A percentile compares a stretch with the other conserved stretches of the same genome.
Conservation (phyloP, 2,888 invertebrate genomes). For the Minunthozetes semirufus region DNA sequence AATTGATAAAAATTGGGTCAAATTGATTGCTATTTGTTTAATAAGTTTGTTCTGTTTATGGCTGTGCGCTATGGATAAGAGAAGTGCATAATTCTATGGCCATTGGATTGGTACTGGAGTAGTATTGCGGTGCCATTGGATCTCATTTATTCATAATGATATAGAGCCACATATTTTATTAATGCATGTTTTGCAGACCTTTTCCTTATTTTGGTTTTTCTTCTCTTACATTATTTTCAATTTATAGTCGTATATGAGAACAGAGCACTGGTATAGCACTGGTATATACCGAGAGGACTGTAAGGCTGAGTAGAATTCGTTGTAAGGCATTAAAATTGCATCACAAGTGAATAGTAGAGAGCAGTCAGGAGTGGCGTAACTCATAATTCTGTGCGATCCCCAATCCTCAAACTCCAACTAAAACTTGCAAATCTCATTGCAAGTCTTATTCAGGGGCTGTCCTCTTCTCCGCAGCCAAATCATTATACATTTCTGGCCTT, state of each 20-base stretch:
- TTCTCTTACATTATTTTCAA: slow-evolving; percentile 32
- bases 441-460: neutral
- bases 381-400: slow-evolving; percentile 7
- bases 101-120: neutral
- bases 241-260: slow-evolving; percentile 27
- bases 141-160: slow-evolving; percentile 33
- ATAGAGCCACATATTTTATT: slow-evolving; percentile 31
- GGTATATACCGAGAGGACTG: neutral
- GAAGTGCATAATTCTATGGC: neutral
- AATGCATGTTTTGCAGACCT: slow-evolving; percentile 27
- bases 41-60: neutral
- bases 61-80: neutral
- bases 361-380: slow-evolving; percentile 12
- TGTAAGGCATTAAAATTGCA: slow-evolving; percentile 30
- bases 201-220: slow-evolving; percentile 14
- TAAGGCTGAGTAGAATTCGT: slow-evolving; percentile 27
- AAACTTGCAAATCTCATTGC: slow-evolving; percentile 14
- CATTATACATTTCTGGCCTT: neutral
- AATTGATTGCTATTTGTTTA: slow-evolving; percentile 27
- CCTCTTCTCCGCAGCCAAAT: neutral
- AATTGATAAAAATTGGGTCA: slow-evolving; percentile 17
- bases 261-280: too few relatives aligned
- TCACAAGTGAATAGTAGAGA: slow-evolving; percentile 8
- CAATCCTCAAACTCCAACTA: slow-evolving; percentile 1
- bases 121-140: neutral